A percentile compares a stretch with the other conserved stretches of the same genome.
Conservation (phyloP, 2,113 vertebrate species). For the Calcarius ornatus region DNA sequence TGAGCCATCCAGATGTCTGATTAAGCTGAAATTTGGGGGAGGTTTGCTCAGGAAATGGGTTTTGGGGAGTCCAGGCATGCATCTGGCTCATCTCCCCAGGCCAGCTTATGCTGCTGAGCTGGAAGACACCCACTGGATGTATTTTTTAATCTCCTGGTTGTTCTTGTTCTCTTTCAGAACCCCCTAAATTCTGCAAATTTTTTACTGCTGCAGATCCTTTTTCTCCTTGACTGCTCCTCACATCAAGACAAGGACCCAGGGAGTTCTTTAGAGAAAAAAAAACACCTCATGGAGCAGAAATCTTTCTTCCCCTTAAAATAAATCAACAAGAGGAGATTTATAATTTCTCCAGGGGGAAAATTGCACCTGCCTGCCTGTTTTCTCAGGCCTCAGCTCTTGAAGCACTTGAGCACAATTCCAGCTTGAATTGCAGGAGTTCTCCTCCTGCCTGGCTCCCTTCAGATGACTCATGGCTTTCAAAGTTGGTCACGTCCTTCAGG, state of each 20-base stretch:
- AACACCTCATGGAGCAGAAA: not conserved
- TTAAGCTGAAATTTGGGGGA: not conserved
- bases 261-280: not conserved
- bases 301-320: not conserved
- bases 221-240: not conserved
- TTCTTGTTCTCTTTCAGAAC: not conserved
- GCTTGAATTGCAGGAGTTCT: not conserved
- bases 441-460: not conserved
- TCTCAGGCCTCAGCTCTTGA: not conserved
- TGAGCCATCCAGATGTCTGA: not conserved
- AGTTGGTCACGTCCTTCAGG: constrained; percentile 26
- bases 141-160: not conserved
- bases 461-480: constrained; percentile 4
- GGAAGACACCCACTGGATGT: no score
- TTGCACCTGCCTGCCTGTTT: not conserved
- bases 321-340: not conserved
- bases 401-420: constrained; percentile 8
- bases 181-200: not conserved
- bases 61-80: not conserved
- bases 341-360: not conserved
- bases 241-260: not conserved
- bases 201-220: not conserved
- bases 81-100: not conserved
- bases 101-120: not conserved
- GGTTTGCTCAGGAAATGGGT: not conserved